Evolutionary conservation across 2,888 invertebrate species (phyloP), one percentile per base, ranked within the genome.

Genomic region (Nephrotoma guestfalica): DNA sequence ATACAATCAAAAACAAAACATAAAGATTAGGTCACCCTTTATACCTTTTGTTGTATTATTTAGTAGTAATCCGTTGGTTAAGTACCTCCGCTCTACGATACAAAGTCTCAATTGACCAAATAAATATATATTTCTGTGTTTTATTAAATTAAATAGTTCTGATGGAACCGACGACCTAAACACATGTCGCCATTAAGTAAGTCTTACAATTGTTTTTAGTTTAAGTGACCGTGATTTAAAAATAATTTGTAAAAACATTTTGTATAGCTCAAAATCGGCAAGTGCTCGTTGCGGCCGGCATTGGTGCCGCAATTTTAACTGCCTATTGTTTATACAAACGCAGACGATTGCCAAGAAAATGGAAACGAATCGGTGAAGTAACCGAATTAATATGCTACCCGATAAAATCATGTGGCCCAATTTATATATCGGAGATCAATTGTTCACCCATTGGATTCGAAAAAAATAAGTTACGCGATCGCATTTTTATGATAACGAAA

Each of bases 401-500:
- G 0, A 91, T 94, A n/a, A 94, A 94, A 89, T 94, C 94, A 0
- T 93, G 94, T 87, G 93, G 93, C 0, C 90, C 92, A 0, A 89
- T 94, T 40, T 89, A 92, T 2, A 87, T 93, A 87, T 92, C 91
- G 57, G 90, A 90, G n/a, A 93, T 93, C 87, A 93, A 93, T 88
- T 93, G 93, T 88, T 91, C 93, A 0, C 88, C 89, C 13, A 88
- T 94, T 40, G 94, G 94, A 0, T 89, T 94, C 30, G 92, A 91
- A 88, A 91, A 92, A 86, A 93, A 93, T 3, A 93, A 93, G 92
- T 89, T 94, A 11, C 90, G 93, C 45, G 94, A 94, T 89, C 92
- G 94, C 88, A 91, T 92, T 0, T 90, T 94, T 83, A 93, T 94
- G 93, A 92, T 94, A n/a, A 91, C 93, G 30, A 93, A 93, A 87